These are phyloP conservation scores for Oriolus oriolus DNA, from an alignment of 2,113 vertebrate species.

Conservation along the genomic window DNA sequence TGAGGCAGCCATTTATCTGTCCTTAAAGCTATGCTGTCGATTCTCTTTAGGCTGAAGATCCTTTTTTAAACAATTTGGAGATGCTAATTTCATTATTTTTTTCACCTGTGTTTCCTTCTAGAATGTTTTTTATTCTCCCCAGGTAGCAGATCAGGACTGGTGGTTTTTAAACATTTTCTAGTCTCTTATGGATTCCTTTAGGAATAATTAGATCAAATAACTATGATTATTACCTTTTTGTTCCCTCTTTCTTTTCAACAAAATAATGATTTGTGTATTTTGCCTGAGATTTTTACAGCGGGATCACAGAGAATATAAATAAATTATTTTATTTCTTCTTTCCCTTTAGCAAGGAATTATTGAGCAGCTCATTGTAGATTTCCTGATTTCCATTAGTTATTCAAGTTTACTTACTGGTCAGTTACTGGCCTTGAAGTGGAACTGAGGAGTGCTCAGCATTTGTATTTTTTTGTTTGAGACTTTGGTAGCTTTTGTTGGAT, in stretches of 20 bases:
- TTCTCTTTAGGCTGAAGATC: constrained; percentile 64
- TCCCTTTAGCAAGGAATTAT: not conserved
- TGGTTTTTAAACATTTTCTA: constrained; percentile 12
- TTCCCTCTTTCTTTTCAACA: constrained; percentile 14
- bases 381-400: constrained; percentile 14
- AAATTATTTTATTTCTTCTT: constrained; percentile 20
- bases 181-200: constrained; percentile 52
- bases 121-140: constrained; percentile 51
- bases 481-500: not conserved
- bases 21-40: constrained; percentile 64
- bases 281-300: not conserved
- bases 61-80: constrained; percentile 64
- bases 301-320: not conserved
- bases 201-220: constrained; percentile 63
- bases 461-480: not conserved
- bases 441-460: not conserved
- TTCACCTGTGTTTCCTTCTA: constrained; percentile 5
- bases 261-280: constrained; percentile 35
- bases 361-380: not conserved
- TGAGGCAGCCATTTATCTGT: constrained; percentile 69
- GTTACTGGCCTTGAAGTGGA: not conserved
- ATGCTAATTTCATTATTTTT: constrained; percentile 64
- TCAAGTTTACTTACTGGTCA: not conserved
- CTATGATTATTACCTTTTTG: constrained; percentile 41
- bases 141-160: constrained; percentile 48